These are phyloP conservation scores for Melanerpes formicivorus DNA, from an alignment of 2,113 vertebrate species.

Conservation along the genomic window DNA sequence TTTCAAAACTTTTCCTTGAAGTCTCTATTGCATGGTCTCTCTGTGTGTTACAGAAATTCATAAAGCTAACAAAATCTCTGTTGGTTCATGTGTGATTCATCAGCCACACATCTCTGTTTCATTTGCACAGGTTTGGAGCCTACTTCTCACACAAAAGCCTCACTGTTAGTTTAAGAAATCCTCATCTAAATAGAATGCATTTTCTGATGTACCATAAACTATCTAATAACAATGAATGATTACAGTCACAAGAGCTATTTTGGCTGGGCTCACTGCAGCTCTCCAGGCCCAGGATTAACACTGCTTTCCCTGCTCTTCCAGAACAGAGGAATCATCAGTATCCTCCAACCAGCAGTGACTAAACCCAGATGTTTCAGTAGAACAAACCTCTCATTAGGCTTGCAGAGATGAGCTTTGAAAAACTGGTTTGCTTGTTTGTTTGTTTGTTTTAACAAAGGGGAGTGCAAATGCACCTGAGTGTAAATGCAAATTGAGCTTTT, in stretches of 20 bases:
- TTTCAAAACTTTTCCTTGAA: background rate
- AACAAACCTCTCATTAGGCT: slow-evolving; percentile 59
- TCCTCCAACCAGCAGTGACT: slow-evolving; percentile 35
- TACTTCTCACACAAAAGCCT: slow-evolving; percentile 4
- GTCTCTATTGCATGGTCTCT: background rate
- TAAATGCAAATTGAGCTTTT: slow-evolving; percentile 56
- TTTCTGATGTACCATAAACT: slow-evolving; percentile 56
- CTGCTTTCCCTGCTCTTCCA: background rate
- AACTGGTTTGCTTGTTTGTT: slow-evolving; percentile 62
- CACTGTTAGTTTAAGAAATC: slow-evolving; percentile 39
- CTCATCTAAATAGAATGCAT: background rate
- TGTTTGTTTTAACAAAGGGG: slow-evolving; percentile 57
- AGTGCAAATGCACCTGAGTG: slow-evolving; percentile 55
- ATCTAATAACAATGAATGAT: slow-evolving; percentile 38
- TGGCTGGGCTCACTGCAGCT: background rate
- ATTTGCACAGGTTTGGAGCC: slow-evolving; percentile 31
- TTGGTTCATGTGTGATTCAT: slow-evolving; percentile 45
- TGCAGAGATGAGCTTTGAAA: slow-evolving; percentile 7
- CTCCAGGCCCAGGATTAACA: slow-evolving; percentile 34
- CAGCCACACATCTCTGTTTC: slow-evolving; percentile 46
- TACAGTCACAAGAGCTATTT: slow-evolving; percentile 4
- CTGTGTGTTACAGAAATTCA: slow-evolving; percentile 16
- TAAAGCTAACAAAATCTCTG: slow-evolving; percentile 43
- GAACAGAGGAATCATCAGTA: slow-evolving; percentile 23
- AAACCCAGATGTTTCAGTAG: slow-evolving; percentile 61